Base-by-base conservation (phyloP, 1,140 invertebrate genomes). In the Bombus consobrinus region DNA sequence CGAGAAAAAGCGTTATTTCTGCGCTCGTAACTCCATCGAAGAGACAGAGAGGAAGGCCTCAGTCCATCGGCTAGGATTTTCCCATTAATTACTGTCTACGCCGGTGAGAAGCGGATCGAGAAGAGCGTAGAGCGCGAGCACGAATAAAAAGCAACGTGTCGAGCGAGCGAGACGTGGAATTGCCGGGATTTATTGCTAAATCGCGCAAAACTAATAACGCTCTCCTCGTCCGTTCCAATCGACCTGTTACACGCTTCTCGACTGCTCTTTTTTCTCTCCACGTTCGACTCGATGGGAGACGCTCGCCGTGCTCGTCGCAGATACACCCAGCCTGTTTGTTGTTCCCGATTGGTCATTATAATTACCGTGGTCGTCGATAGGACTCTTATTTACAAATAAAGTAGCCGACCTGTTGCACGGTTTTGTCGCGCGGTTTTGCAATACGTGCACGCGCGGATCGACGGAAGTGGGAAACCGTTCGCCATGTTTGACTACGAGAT, bases 131-230 rank as follows among this genome's bases (percentile, higher is more conserved):
- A 73, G 59, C 59, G 59, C 37, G 59, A 34, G 69, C 41, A 32
- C 69, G 8, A 37, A 57, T 68, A 85, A 85, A 85, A 81, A 85
- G n/a, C 34, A 5, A 39, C 41, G 25, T 32, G 22, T 39, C 25
- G 32, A 68, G 68, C 57, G 28, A 74, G 43, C 34, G 39, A 37
- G 41, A 84, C 68, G 57, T 43, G n/a, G n/a, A 72, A 74, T 85
- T 57, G 57, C 34, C 18, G 25, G 53, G 77, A 85, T 85, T 85
- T 85, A 81, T 85, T 73, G 77, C 69, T 85, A 85, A 85, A 85
- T 85, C 77, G 83, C 53, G 83, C 77, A 85, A 85, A 85, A 85
- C 83, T 85, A 73, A 85, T 86, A 86, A 86, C 71, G 79, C 80
- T 74, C 79, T 39, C 47, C 78, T 62, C 68, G 43, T 68, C 34